phyloP scores from a whole-genome alignment of 2,888 invertebrate species.

The Pseudoips prasinana region DNA sequence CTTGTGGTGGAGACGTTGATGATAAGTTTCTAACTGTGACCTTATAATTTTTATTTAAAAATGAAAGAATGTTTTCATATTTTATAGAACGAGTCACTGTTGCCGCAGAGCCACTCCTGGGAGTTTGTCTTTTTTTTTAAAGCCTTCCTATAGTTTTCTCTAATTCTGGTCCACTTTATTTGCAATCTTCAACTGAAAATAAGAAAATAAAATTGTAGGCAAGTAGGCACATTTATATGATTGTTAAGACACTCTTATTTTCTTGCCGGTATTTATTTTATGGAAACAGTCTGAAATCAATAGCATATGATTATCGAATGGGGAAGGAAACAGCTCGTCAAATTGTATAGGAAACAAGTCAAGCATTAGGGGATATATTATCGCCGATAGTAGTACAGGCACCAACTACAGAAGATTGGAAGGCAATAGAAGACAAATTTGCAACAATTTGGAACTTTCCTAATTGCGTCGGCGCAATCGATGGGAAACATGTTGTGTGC shows the following conservation, averaged over 20 bases:
- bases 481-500: constrained; percentile 41
- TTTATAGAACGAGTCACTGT: constrained; percentile 13
- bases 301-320: constrained; percentile 14
- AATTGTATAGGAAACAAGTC: constrained; percentile 9
- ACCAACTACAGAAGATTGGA: constrained; percentile 6
- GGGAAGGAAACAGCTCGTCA: constrained; percentile 10
- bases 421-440: constrained; percentile 14
- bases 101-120: constrained; percentile 11
- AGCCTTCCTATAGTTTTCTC: constrained; percentile 12
- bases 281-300: constrained; percentile 12
- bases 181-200: constrained; percentile 9
- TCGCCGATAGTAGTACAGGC: constrained; percentile 10
- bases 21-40: constrained; percentile 14
- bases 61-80: constrained; percentile 10
- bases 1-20: constrained; percentile 13
- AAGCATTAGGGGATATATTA: constrained; percentile 7
- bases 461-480: constrained; percentile 37
- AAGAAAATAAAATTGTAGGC: constrained; percentile 9
- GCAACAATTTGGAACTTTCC: constrained; percentile 39
- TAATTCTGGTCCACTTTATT: constrained; percentile 9
- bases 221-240: constrained; percentile 7
- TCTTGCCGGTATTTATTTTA: constrained; percentile 11
- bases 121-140: constrained; percentile 10
- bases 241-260: constrained; percentile 7
- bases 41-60: constrained; percentile 11